phyloP scores from a whole-genome alignment of 1,140 invertebrate genomes.

The Zaprionus capensis region DNA sequence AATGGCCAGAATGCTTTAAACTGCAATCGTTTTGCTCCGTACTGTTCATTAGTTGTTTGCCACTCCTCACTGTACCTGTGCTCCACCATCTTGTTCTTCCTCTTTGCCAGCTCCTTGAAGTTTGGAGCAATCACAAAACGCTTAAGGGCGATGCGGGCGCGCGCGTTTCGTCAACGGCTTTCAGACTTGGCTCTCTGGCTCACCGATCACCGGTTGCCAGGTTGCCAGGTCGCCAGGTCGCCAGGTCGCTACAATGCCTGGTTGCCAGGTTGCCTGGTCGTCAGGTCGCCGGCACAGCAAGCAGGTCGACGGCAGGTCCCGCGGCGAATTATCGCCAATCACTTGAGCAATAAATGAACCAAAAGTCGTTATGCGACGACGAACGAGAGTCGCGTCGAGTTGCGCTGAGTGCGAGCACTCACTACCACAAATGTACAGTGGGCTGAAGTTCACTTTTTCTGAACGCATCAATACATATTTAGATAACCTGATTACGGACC shows the following conservation, averaged over 20 bases:
- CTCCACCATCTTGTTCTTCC: background rate
- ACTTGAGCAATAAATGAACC: slow-evolving; percentile 65
- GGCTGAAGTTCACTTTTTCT: background rate
- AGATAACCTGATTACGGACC: background rate
- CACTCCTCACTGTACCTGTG: background rate
- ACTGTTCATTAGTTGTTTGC: slow-evolving; percentile 24
- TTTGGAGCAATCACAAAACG: slow-evolving; percentile 44
- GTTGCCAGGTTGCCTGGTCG: slow-evolving; percentile 25
- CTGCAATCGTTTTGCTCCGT: slow-evolving; percentile 1
- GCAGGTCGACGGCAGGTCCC: slow-evolving; percentile 41
- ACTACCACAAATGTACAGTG: slow-evolving; percentile 15
- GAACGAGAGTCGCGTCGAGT: slow-evolving; percentile 29
- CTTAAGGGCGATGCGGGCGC: slow-evolving; percentile 38
- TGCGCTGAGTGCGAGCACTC: background rate
- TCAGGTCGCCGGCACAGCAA: slow-evolving; percentile 3
- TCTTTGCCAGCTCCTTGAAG: slow-evolving; percentile 10
- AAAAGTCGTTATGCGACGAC: slow-evolving; percentile 58
- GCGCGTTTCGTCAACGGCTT: slow-evolving; percentile 21
- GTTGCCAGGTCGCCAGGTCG: slow-evolving; percentile 15
- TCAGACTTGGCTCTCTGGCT: slow-evolving; percentile 15
- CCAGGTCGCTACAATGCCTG: slow-evolving; percentile 10
- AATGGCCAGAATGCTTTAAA: slow-evolving; percentile 12
- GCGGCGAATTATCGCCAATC: slow-evolving; percentile 66
- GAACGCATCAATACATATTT: background rate
- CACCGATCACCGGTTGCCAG: slow-evolving; percentile 18